Percentiles rank a stretch among this genome's conserved stretches.
phyloP scores from a whole-genome alignment of 37 sponge, comb jelly and placozoan genomes.

The Theonella swinhoei region DNA sequence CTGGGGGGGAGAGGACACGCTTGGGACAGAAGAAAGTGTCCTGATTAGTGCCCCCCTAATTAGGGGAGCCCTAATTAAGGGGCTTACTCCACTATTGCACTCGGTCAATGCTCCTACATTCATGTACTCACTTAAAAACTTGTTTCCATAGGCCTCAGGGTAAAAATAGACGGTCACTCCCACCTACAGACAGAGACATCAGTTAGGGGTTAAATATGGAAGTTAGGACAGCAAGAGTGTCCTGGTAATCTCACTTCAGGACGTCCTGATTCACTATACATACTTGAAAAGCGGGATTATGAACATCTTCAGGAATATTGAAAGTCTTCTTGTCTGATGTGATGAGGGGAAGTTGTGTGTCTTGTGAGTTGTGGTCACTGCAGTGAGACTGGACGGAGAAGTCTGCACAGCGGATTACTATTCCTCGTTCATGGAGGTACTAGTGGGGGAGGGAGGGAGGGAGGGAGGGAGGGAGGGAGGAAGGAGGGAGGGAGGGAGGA shows the following conservation, averaged over 20 bases:
- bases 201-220: too few species aligned
- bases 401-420: constrained; percentile 66
- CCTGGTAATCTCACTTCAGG: too few species aligned
- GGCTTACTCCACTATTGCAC: background rate
- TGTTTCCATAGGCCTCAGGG: constrained; percentile 45
- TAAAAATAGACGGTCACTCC: constrained; percentile 66
- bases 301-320: constrained; percentile 65
- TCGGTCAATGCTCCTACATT: background rate
- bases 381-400: constrained; percentile 59
- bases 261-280: too few species aligned
- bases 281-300: constrained; percentile 75
- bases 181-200: too few species aligned
- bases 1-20: background rate
- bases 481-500: too few species aligned
- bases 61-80: background rate
- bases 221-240: too few species aligned
- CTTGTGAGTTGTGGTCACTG: background rate
- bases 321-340: constrained; percentile 81
- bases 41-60: background rate
- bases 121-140: constrained; percentile 52
- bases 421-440: constrained; percentile 66
- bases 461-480: too few species aligned
- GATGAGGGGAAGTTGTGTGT: constrained; percentile 54
- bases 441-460: background rate
- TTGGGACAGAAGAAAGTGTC: background rate